Base-by-base conservation (phyloP, 2,113 vertebrate genomes). In the Zosterops japonicus region DNA sequence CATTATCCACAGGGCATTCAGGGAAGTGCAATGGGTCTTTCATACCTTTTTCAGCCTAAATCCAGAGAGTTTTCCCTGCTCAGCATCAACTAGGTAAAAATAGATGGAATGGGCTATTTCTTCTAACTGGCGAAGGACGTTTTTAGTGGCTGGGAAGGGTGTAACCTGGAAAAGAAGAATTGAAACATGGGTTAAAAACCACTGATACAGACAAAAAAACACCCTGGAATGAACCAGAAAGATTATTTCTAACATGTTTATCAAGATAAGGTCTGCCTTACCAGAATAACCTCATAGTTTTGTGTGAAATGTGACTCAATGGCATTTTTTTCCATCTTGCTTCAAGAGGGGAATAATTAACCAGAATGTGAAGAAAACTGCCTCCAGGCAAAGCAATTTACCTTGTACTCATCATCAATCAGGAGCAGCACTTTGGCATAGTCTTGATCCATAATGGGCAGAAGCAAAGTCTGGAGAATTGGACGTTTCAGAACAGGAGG, bases 361-460 rank as follows among this genome's bases (percentile, higher is more conserved):
- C 8, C 24, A 74, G 33, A 55, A 75, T 6, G 46, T 17, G 28
- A 83, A 72, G 59, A 64, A 55, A 92, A 59, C 12, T 89, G 46
- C 57, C 61, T 68, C 33, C 76, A 80, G 80, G 80, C 69, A 91
- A 78, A 89, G 12, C 19, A 9, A n/a, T 28, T 92, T 81, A 99
- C 99, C 99, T 99, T 99, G 96, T 99, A 98, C 82, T 99, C 99
- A 42, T 99, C 98, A 31, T 99, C 99, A 4, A 99, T 98, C 53
- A 99, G 96, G 9, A 99, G 98, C 12, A 99, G 94, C 22, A 99
- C 99, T 91, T 99, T 99, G 60, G 99, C 98, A 13, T 99, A 99
- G 93, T 99, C 99, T 96, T 99, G 99, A 95, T 99, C 99, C 98
- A 99, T 99, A 93, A 99, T 87, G 25, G 99, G 99, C 57, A 99